Evolutionary conservation across 35 echinoderm and acorn worm species (phyloP).

Genomic region (Eucidaris tribuloides): DNA sequence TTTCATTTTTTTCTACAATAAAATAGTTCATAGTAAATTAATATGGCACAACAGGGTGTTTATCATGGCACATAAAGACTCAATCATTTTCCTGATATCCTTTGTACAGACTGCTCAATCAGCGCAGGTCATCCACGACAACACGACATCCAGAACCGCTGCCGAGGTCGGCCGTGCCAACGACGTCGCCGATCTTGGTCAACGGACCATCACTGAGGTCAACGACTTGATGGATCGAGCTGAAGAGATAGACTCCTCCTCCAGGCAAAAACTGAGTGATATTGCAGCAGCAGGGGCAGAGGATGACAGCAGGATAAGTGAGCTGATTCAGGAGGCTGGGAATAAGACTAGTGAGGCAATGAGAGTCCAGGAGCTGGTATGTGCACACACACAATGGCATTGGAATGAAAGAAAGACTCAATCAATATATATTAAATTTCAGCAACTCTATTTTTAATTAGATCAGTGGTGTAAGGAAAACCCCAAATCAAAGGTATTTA

Average conservation of each 20-base stretch:
- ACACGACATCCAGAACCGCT: conserved; percentile 63
- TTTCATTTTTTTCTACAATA: too few species aligned
- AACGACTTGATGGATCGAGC: neutral
- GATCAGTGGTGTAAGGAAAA: too few species aligned
- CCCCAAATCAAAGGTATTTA: too few species aligned
- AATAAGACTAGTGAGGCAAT: conserved; percentile 15
- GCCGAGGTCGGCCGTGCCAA: conserved; percentile 34
- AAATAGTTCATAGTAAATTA: too few species aligned
- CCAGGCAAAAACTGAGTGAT: conserved; percentile 13
- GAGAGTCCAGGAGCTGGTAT: neutral
- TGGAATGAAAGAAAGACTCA: too few species aligned
- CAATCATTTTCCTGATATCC: neutral
- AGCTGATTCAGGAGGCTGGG: neutral
- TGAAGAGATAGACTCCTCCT: neutral
- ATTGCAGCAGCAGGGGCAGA: neutral
- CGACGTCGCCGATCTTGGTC: neutral
- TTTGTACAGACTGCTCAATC: conserved; percentile 43
- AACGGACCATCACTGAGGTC: neutral
- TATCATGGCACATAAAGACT: too few species aligned
- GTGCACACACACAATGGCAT: too few species aligned
- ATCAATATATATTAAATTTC: too few species aligned
- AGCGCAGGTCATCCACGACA: conserved; percentile 69
- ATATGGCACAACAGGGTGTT: too few species aligned
- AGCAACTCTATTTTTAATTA: too few species aligned
- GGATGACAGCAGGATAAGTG: neutral